Evolutionary conservation across 2,888 invertebrate genomes (phyloP).

Genomic region (Cantharis rufa): DNA sequence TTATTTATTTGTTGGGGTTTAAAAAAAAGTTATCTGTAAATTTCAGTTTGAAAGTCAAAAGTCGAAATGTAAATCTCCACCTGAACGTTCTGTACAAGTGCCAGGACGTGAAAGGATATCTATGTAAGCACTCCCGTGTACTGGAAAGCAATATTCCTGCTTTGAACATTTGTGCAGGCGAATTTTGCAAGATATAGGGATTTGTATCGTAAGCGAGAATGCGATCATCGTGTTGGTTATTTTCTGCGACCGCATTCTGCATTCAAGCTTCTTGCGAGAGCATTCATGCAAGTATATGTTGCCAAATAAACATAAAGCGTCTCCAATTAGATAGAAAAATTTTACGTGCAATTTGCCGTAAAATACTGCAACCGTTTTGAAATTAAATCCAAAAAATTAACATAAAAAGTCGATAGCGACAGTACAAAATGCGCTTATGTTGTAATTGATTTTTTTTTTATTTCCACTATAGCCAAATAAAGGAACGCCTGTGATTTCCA

Average conservation of each 20-base stretch:
- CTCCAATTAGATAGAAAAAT: background rate
- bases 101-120: constrained; percentile 26
- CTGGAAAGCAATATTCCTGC: constrained; percentile 27
- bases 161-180: constrained; percentile 24
- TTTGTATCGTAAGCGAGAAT: background rate
- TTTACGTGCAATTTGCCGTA: background rate
- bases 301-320: background rate
- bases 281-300: background rate
- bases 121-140: constrained; percentile 19
- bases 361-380: background rate
- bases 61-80: background rate
- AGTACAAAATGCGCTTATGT: background rate
- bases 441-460: constrained; percentile 3
- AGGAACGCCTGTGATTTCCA: constrained; percentile 17
- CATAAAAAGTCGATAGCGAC: background rate
- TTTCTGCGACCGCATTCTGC: background rate
- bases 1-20: background rate
- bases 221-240: background rate
- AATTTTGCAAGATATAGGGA: constrained; percentile 10
- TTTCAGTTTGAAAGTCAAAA: background rate
- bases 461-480: constrained; percentile 17
- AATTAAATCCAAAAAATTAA: background rate
- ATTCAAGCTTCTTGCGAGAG: background rate
- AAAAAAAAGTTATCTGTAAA: background rate
- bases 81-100: constrained; percentile 1